Evolutionary conservation across 2,113 vertebrate genomes (phyloP).

Genomic region (Sphyrna mokarran): DNA sequence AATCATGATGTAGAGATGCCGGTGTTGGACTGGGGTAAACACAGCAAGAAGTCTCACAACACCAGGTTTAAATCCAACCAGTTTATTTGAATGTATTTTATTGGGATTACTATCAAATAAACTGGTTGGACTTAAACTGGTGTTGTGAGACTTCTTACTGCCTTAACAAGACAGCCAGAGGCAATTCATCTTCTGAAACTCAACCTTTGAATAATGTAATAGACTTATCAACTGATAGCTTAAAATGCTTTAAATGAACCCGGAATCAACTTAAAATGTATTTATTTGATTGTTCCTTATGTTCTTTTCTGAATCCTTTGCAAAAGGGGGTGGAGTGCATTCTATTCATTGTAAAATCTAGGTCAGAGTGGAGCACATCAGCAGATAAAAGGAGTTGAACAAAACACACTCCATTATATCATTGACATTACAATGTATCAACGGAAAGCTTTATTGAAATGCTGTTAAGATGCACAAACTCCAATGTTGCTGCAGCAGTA

Average conservation of each 20-base stretch:
- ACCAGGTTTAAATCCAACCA: too few species aligned
- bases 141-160: too few species aligned
- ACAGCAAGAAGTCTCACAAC: too few species aligned
- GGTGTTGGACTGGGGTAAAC: too few species aligned
- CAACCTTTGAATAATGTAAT: background rate
- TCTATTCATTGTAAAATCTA: background rate
- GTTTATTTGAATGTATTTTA: too few species aligned
- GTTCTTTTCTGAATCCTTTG: background rate
- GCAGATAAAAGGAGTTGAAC: background rate
- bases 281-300: background rate
- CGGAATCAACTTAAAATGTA: background rate
- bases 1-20: too few species aligned
- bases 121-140: too few species aligned
- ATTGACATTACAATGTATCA: background rate
- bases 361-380: background rate
- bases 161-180: background rate
- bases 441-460: background rate
- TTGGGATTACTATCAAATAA: too few species aligned
- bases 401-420: background rate
- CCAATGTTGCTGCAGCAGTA: background rate
- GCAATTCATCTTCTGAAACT: background rate
- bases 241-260: background rate
- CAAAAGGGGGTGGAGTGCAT: background rate
- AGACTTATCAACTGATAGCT: background rate
- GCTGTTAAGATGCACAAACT: background rate